Conservation (phyloP, 92 coral and sea anemone species). For the Palythoa grandis region DNA sequence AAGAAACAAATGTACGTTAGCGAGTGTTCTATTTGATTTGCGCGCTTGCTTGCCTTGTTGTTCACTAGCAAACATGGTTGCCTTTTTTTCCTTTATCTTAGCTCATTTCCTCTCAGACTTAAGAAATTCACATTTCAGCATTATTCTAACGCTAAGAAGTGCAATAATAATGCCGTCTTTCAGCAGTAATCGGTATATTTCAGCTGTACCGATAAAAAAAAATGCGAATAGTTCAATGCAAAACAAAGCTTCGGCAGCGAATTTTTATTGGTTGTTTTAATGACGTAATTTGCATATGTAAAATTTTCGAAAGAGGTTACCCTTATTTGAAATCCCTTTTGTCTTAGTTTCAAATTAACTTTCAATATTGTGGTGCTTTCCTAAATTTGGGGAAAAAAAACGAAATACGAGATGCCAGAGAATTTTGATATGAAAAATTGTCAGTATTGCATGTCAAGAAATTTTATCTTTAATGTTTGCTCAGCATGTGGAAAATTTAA, state of each 20-base stretch:
- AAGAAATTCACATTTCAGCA: neutral
- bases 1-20: slow-evolving; percentile 6
- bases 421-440: too few species aligned
- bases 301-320: neutral
- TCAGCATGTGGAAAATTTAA: too few species aligned
- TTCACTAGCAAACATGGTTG: neutral
- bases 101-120: neutral
- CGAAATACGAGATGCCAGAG: too few species aligned
- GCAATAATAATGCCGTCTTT: neutral
- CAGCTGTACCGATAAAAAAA: slow-evolving; percentile 17
- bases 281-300: slow-evolving; percentile 22
- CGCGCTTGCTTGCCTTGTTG: slow-evolving; percentile 15
- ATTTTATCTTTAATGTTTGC: too few species aligned
- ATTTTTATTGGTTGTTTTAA: slow-evolving; percentile 8
- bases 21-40: neutral
- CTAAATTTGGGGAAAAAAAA: too few species aligned
- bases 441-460: too few species aligned
- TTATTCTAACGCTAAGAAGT: neutral
- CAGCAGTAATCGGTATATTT: slow-evolving; percentile 11
- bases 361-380: neutral
- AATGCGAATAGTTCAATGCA: slow-evolving; percentile 10
- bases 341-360: neutral
- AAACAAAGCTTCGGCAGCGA: slow-evolving; percentile 5
- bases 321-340: neutral
- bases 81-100: neutral